A percentile compares a stretch with the other conserved stretches of the same genome.
Conservation (phyloP, 1,140 invertebrate species). For the Drosophila auraria region DNA sequence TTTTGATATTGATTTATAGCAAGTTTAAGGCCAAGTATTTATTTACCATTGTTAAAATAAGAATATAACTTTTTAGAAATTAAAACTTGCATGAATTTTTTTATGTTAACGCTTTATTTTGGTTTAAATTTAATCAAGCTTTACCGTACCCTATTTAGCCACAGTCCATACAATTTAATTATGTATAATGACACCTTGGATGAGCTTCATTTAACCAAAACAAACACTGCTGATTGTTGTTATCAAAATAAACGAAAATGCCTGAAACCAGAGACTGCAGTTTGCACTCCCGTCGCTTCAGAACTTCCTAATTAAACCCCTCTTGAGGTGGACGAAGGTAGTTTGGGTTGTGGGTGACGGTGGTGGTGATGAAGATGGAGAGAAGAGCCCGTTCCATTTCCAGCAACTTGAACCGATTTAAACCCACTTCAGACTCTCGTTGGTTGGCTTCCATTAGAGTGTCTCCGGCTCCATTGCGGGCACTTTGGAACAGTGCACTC, state of each 20-base stretch:
- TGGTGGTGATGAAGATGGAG: background rate
- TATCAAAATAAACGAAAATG: background rate
- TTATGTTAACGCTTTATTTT: background rate
- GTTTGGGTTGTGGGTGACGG: background rate
- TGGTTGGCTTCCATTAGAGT: constrained; percentile 33
- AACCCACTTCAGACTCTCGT: constrained; percentile 11
- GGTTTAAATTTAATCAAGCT: background rate
- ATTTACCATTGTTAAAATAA: no score
- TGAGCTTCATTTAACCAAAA: background rate
- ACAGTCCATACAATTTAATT: background rate
- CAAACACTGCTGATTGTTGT: background rate
- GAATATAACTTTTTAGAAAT: no score
- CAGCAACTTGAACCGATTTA: constrained; percentile 33
- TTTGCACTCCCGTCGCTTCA: background rate
- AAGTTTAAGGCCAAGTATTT: background rate
- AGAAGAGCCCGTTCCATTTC: background rate
- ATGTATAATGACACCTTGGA: background rate
- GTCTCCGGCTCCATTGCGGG: constrained; percentile 26
- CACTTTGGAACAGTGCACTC: constrained; percentile 38
- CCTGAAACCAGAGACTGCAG: background rate
- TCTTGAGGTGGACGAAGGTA: constrained; percentile 4
- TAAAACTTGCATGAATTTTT: background rate
- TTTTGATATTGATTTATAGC: no score
- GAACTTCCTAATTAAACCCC: background rate
- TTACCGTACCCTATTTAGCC: background rate